A percentile compares a stretch with the other conserved stretches of the same genome.
Conservation (phyloP, 2,888 invertebrate genomes). For the Trissolcus brochymenae region DNA sequence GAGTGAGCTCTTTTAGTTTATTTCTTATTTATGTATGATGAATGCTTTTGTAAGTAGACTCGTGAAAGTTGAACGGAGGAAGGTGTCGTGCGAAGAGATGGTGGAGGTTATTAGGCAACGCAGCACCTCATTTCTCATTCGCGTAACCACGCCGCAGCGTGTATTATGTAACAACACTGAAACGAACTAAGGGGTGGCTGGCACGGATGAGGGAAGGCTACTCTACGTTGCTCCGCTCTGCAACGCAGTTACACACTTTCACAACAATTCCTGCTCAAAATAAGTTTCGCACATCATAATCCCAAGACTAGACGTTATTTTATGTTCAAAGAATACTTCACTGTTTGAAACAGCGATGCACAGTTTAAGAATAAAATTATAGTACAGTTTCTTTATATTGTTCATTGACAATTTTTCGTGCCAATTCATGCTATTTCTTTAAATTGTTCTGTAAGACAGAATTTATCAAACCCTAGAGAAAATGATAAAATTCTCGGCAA, state of each 20-base stretch:
- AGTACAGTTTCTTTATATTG: neutral
- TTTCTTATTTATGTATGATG: conserved; percentile 30
- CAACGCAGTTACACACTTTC: conserved; percentile 62
- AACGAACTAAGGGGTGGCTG: conserved; percentile 71
- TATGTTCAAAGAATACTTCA: conserved; percentile 21
- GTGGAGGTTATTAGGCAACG: conserved; percentile 75
- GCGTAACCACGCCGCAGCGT: conserved; percentile 74
- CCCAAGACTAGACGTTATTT: conserved; percentile 47
- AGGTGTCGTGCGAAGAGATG: conserved; percentile 67
- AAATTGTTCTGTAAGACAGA: too few species aligned
- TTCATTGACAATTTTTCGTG: neutral
- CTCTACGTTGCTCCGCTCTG: conserved; percentile 45
- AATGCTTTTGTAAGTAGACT: conserved; percentile 60
- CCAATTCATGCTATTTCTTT: too few species aligned
- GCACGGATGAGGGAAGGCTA: conserved; percentile 56
- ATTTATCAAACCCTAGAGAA: neutral
- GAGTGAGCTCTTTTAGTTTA: conserved; percentile 11
- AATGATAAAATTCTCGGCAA: neutral
- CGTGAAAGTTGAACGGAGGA: conserved; percentile 57
- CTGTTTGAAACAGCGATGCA: conserved; percentile 9
- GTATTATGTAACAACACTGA: conserved; percentile 76
- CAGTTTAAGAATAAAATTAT: too few species aligned
- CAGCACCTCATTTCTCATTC: conserved; percentile 76
- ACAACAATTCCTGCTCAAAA: conserved; percentile 63
- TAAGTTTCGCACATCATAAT: conserved; percentile 61